These are phyloP conservation scores for Teleogryllus occipitalis DNA, from an alignment of 1,140 invertebrate genomes.

Conservation along the genomic window DNA sequence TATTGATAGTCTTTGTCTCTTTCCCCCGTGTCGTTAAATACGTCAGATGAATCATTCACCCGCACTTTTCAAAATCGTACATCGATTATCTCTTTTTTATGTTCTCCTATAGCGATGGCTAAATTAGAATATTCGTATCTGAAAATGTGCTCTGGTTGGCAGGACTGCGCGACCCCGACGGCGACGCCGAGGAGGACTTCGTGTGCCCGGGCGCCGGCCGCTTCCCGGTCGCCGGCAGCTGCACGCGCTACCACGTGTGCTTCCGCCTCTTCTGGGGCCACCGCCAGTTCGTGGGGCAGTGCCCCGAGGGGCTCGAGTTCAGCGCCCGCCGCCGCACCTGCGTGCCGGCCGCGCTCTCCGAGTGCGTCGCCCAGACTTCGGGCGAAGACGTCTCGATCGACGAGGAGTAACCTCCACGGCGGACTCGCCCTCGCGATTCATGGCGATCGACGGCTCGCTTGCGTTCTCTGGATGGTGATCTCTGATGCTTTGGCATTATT, in stretches of 20 bases:
- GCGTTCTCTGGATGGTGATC: no score
- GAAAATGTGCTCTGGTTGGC: no score
- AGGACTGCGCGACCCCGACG: not conserved
- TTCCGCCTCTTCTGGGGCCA: not conserved
- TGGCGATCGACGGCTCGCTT: no score
- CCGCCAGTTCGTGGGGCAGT: not conserved
- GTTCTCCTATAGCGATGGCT: no score
- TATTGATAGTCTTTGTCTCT: no score
- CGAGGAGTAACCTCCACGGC: not conserved
- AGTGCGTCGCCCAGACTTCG: not conserved
- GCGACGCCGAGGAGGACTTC: not conserved
- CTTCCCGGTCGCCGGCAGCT: not conserved
- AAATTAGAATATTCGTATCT: no score
- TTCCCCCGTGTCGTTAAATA: no score
- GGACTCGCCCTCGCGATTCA: no score
- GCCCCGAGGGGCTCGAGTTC: not conserved
- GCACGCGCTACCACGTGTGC: not conserved
- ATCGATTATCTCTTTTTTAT: no score
- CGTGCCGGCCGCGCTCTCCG: not conserved
- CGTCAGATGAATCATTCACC: no score
- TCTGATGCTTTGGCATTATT: no score
- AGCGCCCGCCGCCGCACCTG: not conserved
- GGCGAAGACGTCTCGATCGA: not conserved
- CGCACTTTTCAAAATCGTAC: no score
- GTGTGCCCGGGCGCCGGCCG: not conserved